Percentiles rank a stretch among this genome's conserved stretches.
These are phyloP conservation scores for Meteorus cinctellus DNA, from an alignment of 2,888 invertebrate species.

Conservation along the genomic window DNA sequence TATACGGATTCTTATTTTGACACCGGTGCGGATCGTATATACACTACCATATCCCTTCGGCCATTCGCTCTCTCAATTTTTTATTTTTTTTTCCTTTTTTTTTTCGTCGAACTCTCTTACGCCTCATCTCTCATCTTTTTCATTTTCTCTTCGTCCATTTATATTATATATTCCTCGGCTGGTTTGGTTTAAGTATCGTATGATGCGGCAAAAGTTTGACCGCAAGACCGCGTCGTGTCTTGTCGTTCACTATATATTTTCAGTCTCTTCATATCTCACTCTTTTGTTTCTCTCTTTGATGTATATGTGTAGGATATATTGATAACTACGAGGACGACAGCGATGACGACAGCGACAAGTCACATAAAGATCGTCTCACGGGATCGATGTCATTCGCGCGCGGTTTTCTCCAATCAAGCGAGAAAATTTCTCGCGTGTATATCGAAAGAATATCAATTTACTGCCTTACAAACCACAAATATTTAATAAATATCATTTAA, in stretches of 20 bases:
- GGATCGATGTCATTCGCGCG: slow-evolving; percentile 50
- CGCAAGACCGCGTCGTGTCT: slow-evolving; percentile 33
- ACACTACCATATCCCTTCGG: slow-evolving; percentile 15
- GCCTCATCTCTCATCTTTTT: slow-evolving; percentile 24
- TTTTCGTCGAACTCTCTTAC: slow-evolving; percentile 23
- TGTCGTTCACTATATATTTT: slow-evolving; percentile 17
- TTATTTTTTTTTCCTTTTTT: slow-evolving; percentile 26
- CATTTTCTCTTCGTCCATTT: slow-evolving; percentile 10
- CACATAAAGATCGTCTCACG: slow-evolving; percentile 47
- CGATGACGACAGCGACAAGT: slow-evolving; percentile 17
- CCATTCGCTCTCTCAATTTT: slow-evolving; percentile 35
- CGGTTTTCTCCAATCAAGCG: slow-evolving; percentile 43
- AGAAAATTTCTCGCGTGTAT: slow-evolving; percentile 43
- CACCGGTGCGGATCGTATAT: slow-evolving; percentile 2
- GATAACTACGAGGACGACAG: slow-evolving; percentile 21
- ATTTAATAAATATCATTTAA: neutral
- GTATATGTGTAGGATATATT: neutral
- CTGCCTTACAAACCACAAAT: neutral
- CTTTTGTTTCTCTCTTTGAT: slow-evolving; percentile 3
- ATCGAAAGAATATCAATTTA: slow-evolving; percentile 24
- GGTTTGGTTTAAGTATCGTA: slow-evolving; percentile 38
- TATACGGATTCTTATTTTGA: slow-evolving; percentile 50
- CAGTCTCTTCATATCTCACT: slow-evolving; percentile 5
- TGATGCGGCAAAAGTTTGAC: slow-evolving; percentile 40
- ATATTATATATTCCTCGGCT: slow-evolving; percentile 17